These are phyloP conservation scores for Encarsia formosa DNA, from an alignment of 2,888 invertebrate genomes.

Conservation along the genomic window DNA sequence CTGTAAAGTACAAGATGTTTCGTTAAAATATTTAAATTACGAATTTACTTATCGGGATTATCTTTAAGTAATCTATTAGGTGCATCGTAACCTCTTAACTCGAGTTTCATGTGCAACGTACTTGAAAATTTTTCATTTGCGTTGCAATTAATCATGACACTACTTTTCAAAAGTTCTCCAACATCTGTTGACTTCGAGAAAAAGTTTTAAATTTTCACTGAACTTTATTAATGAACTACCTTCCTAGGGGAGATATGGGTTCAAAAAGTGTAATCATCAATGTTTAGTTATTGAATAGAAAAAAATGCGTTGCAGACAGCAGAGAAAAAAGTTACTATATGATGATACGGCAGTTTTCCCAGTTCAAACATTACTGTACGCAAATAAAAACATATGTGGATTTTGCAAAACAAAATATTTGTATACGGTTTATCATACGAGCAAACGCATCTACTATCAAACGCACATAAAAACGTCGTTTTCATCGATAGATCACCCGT, in stretches of 20 bases:
- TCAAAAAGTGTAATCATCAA: no score
- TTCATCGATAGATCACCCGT: no score
- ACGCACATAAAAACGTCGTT: constrained; percentile 24
- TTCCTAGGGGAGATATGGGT: no score
- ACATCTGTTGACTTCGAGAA: no score
- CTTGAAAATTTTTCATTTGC: constrained; percentile 1
- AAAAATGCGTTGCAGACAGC: no score
- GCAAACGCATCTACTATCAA: constrained; percentile 4
- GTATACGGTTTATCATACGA: constrained; percentile 7
- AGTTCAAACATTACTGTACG: no score
- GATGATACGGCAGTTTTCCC: no score
- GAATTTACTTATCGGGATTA: constrained; percentile 7
- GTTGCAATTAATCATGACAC: constrained; percentile 15
- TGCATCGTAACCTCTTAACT: constrained; percentile 4
- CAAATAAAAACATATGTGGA: constrained; percentile 6
- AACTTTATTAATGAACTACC: no score
- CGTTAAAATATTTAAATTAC: constrained; percentile 17
- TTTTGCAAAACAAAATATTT: not conserved
- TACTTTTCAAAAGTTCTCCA: not conserved
- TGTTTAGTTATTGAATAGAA: no score
- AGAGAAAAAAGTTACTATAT: no score
- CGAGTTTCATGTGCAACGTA: not conserved
- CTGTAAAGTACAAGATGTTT: constrained; percentile 6
- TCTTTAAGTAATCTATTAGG: constrained; percentile 15
- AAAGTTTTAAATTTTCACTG: no score